phyloP scores from a whole-genome alignment of 2,113 vertebrate species.

The mouse (Mus musculus) region DNA sequence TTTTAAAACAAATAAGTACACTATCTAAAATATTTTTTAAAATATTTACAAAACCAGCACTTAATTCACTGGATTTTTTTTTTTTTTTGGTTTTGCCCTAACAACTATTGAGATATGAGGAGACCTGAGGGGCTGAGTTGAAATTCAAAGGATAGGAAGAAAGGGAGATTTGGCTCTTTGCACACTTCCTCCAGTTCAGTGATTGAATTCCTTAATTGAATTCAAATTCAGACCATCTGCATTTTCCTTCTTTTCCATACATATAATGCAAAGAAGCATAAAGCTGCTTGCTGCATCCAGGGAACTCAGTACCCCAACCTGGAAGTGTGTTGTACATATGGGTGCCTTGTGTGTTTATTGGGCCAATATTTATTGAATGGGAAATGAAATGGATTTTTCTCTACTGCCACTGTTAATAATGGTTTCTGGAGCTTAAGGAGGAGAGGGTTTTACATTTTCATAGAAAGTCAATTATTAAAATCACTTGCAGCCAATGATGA shows the following conservation, averaged over 20 bases:
- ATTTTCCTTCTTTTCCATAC: slow-evolving; percentile 26
- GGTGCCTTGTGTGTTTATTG: neutral
- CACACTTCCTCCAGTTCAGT: slow-evolving; percentile 29
- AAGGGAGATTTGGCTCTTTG: slow-evolving; percentile 33
- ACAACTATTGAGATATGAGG: slow-evolving; percentile 46
- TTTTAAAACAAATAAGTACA: slow-evolving; percentile 43
- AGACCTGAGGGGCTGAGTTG: slow-evolving; percentile 17
- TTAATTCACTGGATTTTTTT: neutral
- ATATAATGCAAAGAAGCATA: neutral
- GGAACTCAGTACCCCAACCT: neutral
- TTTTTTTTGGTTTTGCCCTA: slow-evolving; percentile 14
- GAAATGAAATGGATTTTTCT: neutral
- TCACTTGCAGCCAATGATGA: neutral
- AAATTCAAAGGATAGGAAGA: slow-evolving; percentile 50
- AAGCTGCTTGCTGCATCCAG: neutral
- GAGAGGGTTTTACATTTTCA: neutral
- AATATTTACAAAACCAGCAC: slow-evolving; percentile 31
- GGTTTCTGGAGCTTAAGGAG: neutral
- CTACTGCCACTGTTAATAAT: neutral
- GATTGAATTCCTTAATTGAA: slow-evolving; percentile 41
- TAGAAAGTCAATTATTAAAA: slow-evolving; percentile 7
- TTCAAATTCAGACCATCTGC: neutral
- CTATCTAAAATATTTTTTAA: neutral
- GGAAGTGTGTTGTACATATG: neutral
- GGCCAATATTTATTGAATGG: neutral